These are phyloP conservation scores for Dryomyza anilis DNA, from an alignment of 2,888 invertebrate species.

Conservation along the genomic window DNA sequence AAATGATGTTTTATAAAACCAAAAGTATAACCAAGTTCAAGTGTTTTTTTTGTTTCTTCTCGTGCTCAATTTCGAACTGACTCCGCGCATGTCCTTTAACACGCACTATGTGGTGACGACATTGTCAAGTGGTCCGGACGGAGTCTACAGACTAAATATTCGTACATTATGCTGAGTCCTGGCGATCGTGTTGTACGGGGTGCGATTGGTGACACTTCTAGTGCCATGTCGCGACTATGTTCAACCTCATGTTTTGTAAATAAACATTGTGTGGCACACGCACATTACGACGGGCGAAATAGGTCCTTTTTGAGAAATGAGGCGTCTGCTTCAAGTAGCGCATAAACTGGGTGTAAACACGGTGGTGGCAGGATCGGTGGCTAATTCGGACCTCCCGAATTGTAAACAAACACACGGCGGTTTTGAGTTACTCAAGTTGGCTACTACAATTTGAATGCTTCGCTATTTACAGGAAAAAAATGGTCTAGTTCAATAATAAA, in stretches of 20 bases:
- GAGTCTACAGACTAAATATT: no score
- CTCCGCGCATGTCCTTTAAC: conserved; percentile 18
- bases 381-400: conserved; percentile 24
- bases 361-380: not conserved
- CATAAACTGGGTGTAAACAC: conserved; percentile 6
- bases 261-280: conserved; percentile 23
- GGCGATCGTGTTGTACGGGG: not conserved
- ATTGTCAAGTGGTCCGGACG: conserved; percentile 36
- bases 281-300: not conserved
- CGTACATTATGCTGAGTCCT: not conserved
- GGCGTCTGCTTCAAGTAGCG: conserved; percentile 15
- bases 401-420: conserved; percentile 8
- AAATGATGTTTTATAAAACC: not conserved
- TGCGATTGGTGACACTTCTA: conserved; percentile 8
- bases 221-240: not conserved
- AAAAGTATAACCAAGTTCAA: not conserved
- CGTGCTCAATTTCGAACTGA: not conserved
- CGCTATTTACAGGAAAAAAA: no score
- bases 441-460: no score
- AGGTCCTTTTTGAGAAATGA: not conserved
- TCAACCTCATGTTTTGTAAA: conserved; percentile 19
- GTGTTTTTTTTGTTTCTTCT: not conserved
- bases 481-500: no score
- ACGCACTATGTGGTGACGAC: conserved; percentile 35
- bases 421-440: conserved; percentile 2